phyloP scores from a whole-genome alignment of 2,888 invertebrate species.

The Mamestra brassicae region DNA sequence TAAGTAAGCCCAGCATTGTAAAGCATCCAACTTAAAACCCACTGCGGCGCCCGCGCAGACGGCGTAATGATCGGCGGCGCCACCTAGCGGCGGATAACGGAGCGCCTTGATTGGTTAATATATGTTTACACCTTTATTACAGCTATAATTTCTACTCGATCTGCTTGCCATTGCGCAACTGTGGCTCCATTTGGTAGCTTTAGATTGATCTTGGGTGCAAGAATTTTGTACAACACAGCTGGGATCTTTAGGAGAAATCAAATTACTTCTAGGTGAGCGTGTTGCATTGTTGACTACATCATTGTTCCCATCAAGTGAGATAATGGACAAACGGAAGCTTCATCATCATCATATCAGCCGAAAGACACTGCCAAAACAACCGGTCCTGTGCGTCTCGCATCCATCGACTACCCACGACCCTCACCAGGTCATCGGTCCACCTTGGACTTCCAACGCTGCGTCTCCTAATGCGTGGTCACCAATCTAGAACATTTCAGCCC shows the following conservation, averaged over 20 bases:
- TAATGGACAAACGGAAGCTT: too few species aligned
- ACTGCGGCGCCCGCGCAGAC: slow-evolving; percentile 76
- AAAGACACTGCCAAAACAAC: too few species aligned
- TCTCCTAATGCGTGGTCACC: too few species aligned
- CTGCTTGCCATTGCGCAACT: slow-evolving; percentile 47
- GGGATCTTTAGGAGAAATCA: neutral
- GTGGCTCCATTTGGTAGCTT: slow-evolving; percentile 25
- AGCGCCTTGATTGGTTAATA: slow-evolving; percentile 84
- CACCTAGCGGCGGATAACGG: slow-evolving; percentile 82
- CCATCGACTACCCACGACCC: too few species aligned
- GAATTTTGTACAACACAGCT: neutral
- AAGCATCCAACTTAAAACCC: slow-evolving; percentile 11
- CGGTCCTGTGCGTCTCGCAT: too few species aligned
- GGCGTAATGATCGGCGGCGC: slow-evolving; percentile 82
- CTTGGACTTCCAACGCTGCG: too few species aligned
- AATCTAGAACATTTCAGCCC: too few species aligned
- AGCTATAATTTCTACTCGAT: slow-evolving; percentile 57
- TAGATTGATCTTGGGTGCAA: slow-evolving; percentile 23
- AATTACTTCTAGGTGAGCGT: neutral
- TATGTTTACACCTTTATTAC: slow-evolving; percentile 84
- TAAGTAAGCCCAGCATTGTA: slow-evolving; percentile 35
- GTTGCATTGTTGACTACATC: too few species aligned
- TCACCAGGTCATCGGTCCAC: too few species aligned
- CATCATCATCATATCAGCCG: too few species aligned
- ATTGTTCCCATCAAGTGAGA: too few species aligned